A percentile compares a stretch with the other conserved stretches of the same genome.
phyloP scores from a whole-genome alignment of 2,888 invertebrate species.

The Acronicta aceris region DNA sequence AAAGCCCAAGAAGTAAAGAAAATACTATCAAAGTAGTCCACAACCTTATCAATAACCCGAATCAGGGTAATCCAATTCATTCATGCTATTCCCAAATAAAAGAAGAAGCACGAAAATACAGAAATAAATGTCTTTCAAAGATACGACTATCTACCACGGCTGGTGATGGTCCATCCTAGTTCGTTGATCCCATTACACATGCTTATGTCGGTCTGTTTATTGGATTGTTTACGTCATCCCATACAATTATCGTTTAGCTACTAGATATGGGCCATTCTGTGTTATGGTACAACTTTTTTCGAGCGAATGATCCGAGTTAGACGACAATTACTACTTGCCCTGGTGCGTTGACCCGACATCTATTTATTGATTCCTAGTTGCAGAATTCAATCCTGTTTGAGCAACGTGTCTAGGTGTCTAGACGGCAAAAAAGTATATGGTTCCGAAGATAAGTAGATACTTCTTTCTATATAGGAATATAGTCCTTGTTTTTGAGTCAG shows the following conservation, averaged over 20 bases:
- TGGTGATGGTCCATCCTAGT: slow-evolving; percentile 27
- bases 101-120: slow-evolving; percentile 7
- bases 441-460: slow-evolving; percentile 19
- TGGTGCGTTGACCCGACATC: slow-evolving; percentile 73
- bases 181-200: slow-evolving; percentile 44
- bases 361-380: slow-evolving; percentile 77
- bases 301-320: slow-evolving; percentile 10
- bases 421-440: slow-evolving; percentile 67
- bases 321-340: slow-evolving; percentile 24
- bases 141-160: slow-evolving; percentile 21
- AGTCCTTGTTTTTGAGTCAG: slow-evolving; percentile 18
- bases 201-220: slow-evolving; percentile 30
- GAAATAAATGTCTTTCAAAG: slow-evolving; percentile 14
- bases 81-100: background rate
- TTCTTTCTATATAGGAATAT: slow-evolving; percentile 9
- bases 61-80: background rate
- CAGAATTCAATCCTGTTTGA: slow-evolving; percentile 74
- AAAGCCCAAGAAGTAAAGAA: no score
- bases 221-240: slow-evolving; percentile 49
- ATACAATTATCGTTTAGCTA: slow-evolving; percentile 41
- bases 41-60: background rate
- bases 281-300: slow-evolving; percentile 27
- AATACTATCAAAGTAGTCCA: background rate
- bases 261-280: slow-evolving; percentile 46
- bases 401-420: slow-evolving; percentile 77